Evolutionary conservation across 2,113 vertebrate genomes (phyloP).

Genomic region (Fregata magnificens): DNA sequence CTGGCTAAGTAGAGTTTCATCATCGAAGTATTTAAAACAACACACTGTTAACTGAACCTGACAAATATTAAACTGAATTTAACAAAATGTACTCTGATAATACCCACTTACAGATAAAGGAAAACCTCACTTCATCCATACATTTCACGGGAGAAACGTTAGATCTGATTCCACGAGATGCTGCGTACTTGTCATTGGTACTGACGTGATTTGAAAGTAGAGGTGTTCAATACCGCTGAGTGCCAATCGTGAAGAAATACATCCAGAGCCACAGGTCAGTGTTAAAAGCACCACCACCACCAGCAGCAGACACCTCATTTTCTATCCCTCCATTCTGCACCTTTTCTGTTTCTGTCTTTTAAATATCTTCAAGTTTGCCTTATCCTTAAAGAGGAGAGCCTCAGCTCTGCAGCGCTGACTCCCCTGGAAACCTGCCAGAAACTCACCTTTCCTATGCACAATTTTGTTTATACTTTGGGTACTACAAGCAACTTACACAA

Average conservation of each 20-base stretch:
- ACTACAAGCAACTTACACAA: not conserved
- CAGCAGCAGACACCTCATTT: not conserved
- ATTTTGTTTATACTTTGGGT: not conserved
- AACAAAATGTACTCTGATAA: not conserved
- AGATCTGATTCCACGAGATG: not conserved
- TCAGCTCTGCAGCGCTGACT: not conserved
- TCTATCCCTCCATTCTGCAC: not conserved
- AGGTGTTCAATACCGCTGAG: not conserved
- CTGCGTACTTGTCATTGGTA: accelerated
- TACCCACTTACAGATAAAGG: not conserved
- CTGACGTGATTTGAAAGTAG: not conserved
- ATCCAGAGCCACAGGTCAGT: not conserved
- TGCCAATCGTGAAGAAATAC: not conserved
- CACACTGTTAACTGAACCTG: not conserved
- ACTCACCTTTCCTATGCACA: not conserved
- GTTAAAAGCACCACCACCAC: not conserved
- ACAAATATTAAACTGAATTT: not conserved
- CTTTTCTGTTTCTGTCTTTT: not conserved
- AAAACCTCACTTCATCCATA: not conserved
- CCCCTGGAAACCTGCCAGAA: not conserved
- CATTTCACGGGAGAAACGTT: accelerated
- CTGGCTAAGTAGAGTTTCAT: not conserved
- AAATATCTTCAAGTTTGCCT: not conserved
- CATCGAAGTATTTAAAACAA: not conserved
- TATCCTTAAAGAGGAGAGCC: not conserved